Evolutionary conservation across 2,888 invertebrate genomes (phyloP).

Genomic region (Spicauda simplicius): DNA sequence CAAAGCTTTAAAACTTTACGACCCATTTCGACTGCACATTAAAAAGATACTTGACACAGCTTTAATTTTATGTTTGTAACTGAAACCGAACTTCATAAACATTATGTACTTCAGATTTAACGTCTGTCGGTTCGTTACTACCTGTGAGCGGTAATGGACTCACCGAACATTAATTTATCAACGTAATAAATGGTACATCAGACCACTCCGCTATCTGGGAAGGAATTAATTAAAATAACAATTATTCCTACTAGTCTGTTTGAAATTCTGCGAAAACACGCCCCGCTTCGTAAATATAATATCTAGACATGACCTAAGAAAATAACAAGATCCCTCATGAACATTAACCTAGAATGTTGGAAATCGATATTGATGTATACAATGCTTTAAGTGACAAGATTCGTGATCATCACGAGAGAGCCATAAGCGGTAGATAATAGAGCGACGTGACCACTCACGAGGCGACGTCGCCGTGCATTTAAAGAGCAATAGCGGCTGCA

Average conservation of each 20-base stretch:
- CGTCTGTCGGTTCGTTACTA: slow-evolving; percentile 19
- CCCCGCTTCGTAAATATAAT: not conserved
- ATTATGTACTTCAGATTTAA: slow-evolving; percentile 18
- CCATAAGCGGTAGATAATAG: too few relatives aligned
- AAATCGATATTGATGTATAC: not conserved
- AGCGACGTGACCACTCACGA: not conserved
- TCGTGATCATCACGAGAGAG: not conserved
- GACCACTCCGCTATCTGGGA: slow-evolving; percentile 1
- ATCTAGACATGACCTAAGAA: not conserved
- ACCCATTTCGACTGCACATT: slow-evolving; percentile 29
- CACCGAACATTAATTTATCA: slow-evolving; percentile 28
- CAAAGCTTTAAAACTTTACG: slow-evolving; percentile 26
- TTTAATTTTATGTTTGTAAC: slow-evolving; percentile 23
- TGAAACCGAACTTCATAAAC: slow-evolving; percentile 31
- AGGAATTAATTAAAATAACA: slow-evolving; percentile 15
- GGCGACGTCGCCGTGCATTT: not conserved
- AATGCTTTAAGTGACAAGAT: not conserved
- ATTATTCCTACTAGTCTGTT: slow-evolving; percentile 8
- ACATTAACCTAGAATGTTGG: not conserved
- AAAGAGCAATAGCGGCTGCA: slow-evolving; percentile 7
- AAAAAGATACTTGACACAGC: slow-evolving; percentile 32
- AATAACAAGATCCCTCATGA: not conserved
- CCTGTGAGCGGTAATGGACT: slow-evolving; percentile 18
- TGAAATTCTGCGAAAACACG: slow-evolving; percentile 2
- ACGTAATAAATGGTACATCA: slow-evolving; percentile 29